A percentile compares a stretch with the other conserved stretches of the same genome.
These are phyloP conservation scores for Balaeniceps rex DNA, from an alignment of 2,113 vertebrate genomes.

Conservation along the genomic window DNA sequence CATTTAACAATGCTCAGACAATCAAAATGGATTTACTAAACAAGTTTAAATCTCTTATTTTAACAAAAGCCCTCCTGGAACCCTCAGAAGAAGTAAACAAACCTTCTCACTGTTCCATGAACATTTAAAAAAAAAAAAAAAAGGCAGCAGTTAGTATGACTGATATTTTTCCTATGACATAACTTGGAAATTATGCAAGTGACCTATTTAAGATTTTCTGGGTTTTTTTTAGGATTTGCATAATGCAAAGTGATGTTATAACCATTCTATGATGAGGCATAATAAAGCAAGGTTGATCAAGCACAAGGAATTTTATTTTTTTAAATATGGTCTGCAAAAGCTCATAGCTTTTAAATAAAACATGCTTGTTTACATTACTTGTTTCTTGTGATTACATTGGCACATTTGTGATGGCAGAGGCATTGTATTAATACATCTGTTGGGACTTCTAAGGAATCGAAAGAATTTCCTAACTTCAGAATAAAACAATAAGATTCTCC, in stretches of 20 bases:
- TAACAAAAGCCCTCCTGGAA: not conserved
- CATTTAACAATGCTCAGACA: slow-evolving; percentile 20
- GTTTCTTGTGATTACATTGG: not conserved
- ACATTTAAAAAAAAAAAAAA: not conserved
- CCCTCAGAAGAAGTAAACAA: not conserved
- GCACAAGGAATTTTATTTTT: not conserved
- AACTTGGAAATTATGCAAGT: not conserved
- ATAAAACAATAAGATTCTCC: not conserved
- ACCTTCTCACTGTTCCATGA: not conserved
- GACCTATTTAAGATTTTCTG: not conserved
- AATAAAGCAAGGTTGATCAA: not conserved
- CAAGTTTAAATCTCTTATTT: slow-evolving; percentile 15
- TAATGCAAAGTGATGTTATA: not conserved
- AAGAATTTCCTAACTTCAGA: not conserved
- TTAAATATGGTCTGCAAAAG: not conserved
- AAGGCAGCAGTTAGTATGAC: not conserved
- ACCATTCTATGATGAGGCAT: not conserved
- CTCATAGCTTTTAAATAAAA: not conserved
- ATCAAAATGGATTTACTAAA: slow-evolving; percentile 35
- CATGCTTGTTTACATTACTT: not conserved
- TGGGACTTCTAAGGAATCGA: not conserved
- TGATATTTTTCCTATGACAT: not conserved
- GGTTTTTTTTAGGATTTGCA: not conserved
- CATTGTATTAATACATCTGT: not conserved
- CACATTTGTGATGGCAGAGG: not conserved